Evolutionary conservation across 2,888 invertebrate species (phyloP).

Genomic region (Rhingia campestris): DNA sequence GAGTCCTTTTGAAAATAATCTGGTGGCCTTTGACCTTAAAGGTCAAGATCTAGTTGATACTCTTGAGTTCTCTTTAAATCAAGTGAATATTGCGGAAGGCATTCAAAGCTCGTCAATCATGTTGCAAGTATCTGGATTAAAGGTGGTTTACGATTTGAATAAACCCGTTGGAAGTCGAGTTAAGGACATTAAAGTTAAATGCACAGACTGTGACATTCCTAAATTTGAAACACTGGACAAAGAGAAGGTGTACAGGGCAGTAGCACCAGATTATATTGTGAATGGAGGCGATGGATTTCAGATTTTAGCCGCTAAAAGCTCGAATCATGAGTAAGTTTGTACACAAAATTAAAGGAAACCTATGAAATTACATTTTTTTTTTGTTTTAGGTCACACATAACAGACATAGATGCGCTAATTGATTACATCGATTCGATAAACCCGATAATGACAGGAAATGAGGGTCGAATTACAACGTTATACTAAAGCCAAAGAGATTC

Average conservation of each 20-base stretch:
- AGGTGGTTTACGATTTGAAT: slow-evolving; percentile 84
- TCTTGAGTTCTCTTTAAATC: slow-evolving; percentile 84
- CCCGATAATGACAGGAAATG: slow-evolving; percentile 77
- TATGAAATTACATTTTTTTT: neutral
- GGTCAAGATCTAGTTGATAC: slow-evolving; percentile 87
- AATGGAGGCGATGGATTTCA: slow-evolving; percentile 88
- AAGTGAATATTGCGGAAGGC: slow-evolving; percentile 76
- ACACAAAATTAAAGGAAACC: neutral
- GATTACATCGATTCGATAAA: slow-evolving; percentile 75
- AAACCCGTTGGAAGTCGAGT: slow-evolving; percentile 86
- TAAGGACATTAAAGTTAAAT: slow-evolving; percentile 81
- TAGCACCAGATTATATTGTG: slow-evolving; percentile 85
- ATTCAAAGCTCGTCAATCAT: slow-evolving; percentile 75
- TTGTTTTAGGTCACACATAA: slow-evolving; percentile 59
- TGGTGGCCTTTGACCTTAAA: slow-evolving; percentile 88
- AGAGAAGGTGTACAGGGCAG: slow-evolving; percentile 85
- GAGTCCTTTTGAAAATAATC: slow-evolving; percentile 90
- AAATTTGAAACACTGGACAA: slow-evolving; percentile 85
- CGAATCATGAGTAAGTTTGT: slow-evolving; percentile 78
- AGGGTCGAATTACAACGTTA: slow-evolving; percentile 77
- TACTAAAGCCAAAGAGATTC: slow-evolving; percentile 24
- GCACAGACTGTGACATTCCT: slow-evolving; percentile 83
- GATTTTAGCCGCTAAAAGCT: slow-evolving; percentile 81
- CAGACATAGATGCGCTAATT: slow-evolving; percentile 78
- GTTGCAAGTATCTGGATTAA: slow-evolving; percentile 85